These are phyloP conservation scores for Danionella cerebrum DNA, from an alignment of 2,113 vertebrate genomes.

Conservation along the genomic window DNA sequence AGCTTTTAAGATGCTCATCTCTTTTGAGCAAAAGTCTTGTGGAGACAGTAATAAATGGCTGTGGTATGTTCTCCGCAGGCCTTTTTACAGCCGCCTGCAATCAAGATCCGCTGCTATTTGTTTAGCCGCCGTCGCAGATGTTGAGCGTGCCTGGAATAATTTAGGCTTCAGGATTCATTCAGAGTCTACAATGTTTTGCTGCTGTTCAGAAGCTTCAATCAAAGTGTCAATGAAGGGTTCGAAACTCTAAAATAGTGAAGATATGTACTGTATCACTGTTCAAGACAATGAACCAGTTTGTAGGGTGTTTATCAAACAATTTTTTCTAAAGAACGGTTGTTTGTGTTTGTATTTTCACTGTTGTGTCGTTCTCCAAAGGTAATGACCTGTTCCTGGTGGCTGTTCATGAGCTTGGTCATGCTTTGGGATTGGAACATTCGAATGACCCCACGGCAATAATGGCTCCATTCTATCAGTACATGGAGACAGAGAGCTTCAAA, in stretches of 20 bases:
- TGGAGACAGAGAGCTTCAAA: constrained; percentile 72
- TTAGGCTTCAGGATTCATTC: neutral
- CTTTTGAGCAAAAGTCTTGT: constrained; percentile 13
- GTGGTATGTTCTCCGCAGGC: neutral
- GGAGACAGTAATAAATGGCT: constrained; percentile 27
- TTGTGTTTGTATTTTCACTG: no score
- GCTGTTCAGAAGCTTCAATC: constrained; percentile 1
- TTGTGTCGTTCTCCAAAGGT: constrained; percentile 1
- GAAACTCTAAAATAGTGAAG: no score
- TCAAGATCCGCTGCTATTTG: neutral
- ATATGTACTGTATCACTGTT: no score
- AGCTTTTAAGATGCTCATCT: constrained; percentile 43
- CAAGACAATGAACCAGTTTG: no score
- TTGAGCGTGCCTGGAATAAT: constrained; percentile 9
- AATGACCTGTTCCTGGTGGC: constrained; percentile 70
- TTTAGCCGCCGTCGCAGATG: neutral
- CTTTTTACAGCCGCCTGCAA: constrained; percentile 6
- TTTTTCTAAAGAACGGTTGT: no score
- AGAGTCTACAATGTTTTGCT: neutral
- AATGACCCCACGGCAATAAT: constrained; percentile 73
- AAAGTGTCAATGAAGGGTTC: no score
- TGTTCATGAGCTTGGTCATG: constrained; percentile 72
- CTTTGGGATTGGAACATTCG: constrained; percentile 71
- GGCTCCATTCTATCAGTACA: constrained; percentile 75
- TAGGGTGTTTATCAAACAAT: no score